Percentiles rank a stretch among this genome's conserved stretches.
Evolutionary conservation across 2,797 vertebrate species (phyloP).

Genomic region (Argyrosomus regius): DNA sequence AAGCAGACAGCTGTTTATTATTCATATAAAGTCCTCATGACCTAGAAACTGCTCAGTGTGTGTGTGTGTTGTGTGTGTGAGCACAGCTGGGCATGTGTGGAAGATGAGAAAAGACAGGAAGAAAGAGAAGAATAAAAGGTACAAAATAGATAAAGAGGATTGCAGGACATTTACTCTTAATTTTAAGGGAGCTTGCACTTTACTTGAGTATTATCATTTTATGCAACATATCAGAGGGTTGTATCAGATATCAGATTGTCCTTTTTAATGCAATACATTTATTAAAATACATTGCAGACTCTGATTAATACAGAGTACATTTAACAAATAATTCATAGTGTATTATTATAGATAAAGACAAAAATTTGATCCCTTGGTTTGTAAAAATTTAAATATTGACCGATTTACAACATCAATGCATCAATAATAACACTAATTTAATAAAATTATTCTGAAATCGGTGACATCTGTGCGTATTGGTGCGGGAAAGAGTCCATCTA

Average conservation of each 20-base stretch:
- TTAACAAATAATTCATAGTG: neutral
- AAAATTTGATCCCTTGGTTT: neutral
- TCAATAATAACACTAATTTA: too few species aligned
- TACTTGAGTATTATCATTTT: too few species aligned
- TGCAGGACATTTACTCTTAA: neutral
- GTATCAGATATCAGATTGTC: too few species aligned
- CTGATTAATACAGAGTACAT: neutral
- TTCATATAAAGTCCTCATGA: constrained; percentile 83
- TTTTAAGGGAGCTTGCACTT: too few species aligned
- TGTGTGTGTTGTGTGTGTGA: constrained; percentile 7
- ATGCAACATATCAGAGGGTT: too few species aligned
- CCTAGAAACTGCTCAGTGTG: constrained; percentile 75
- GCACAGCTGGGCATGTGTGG: constrained; percentile 12
- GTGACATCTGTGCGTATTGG: too few species aligned
- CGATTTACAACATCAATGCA: too few species aligned
- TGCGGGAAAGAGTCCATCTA: too few species aligned
- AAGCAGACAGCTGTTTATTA: constrained; percentile 83
- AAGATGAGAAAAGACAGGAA: neutral
- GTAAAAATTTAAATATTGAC: too few species aligned
- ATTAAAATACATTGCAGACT: neutral
- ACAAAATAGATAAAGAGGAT: neutral
- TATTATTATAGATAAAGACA: neutral
- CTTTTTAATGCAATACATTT: neutral
- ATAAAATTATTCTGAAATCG: neutral
- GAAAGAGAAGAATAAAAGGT: neutral